A percentile compares a stretch with the other conserved stretches of the same genome.
phyloP scores from a whole-genome alignment of 2,113 vertebrate species.

The Amphiprion ocellaris region DNA sequence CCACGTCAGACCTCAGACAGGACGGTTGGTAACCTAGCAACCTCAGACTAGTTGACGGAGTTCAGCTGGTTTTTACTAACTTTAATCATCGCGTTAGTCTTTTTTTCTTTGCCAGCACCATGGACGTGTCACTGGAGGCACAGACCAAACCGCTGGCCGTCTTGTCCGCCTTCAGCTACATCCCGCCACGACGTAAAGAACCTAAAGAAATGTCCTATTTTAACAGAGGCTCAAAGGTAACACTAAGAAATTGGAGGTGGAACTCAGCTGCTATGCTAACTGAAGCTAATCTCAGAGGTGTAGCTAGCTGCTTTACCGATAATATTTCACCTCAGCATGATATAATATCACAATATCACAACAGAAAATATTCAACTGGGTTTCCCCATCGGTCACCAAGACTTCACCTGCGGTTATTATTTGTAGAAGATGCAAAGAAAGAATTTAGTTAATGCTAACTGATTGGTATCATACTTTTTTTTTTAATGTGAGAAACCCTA shows the following conservation, averaged over 20 bases:
- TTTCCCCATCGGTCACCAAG: too few relatives aligned
- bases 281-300: not conserved
- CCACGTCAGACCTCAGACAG: not conserved
- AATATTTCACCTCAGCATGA: too few relatives aligned
- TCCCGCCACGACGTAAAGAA: slow-evolving; percentile 67
- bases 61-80: not conserved
- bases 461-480: too few relatives aligned
- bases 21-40: slow-evolving; percentile 69
- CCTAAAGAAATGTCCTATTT: slow-evolving; percentile 71
- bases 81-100: not conserved
- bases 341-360: not conserved
- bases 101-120: not conserved
- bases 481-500: too few relatives aligned
- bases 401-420: too few relatives aligned
- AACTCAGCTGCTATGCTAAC: not conserved
- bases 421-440: too few relatives aligned
- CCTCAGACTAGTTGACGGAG: not conserved
- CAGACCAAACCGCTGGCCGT: slow-evolving; percentile 55
- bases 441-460: too few relatives aligned
- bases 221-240: slow-evolving; percentile 66
- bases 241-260: too few relatives aligned
- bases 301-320: too few relatives aligned
- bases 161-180: slow-evolving; percentile 73
- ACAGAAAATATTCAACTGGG: too few relatives aligned
- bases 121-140: slow-evolving; percentile 65